Percentiles rank a stretch among this genome's conserved stretches.
Conservation (phyloP, 2,797 vertebrate species). For the Rhabdophis nuchalis region DNA sequence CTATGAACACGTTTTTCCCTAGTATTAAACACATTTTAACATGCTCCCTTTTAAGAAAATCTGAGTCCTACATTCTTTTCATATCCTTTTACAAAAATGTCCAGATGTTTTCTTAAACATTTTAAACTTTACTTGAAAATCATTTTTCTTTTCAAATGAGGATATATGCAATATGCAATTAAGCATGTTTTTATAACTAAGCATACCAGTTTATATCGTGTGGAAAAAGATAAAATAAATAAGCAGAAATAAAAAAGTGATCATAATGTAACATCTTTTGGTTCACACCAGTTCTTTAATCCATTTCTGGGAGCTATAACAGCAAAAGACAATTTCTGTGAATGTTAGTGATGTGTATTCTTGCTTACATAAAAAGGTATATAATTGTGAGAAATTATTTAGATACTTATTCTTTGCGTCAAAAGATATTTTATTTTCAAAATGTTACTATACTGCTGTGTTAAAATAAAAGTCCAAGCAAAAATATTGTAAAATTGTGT, state of each 20-base stretch:
- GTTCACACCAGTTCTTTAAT: slow-evolving; percentile 4
- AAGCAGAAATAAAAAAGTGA: slow-evolving; percentile 57
- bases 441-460: neutral
- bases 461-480: neutral
- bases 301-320: neutral
- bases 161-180: slow-evolving; percentile 56
- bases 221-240: slow-evolving; percentile 62
- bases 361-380: neutral
- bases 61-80: slow-evolving; percentile 56
- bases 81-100: slow-evolving; percentile 45
- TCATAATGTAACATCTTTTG: neutral
- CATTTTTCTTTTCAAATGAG: slow-evolving; percentile 61
- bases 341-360: neutral
- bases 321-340: neutral
- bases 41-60: slow-evolving; percentile 42
- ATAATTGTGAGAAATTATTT: neutral
- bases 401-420: neutral
- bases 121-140: slow-evolving; percentile 57
- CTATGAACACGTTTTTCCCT: slow-evolving; percentile 26
- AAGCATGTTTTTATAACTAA: slow-evolving; percentile 68
- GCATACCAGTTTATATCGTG: slow-evolving; percentile 58
- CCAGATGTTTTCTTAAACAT: slow-evolving; percentile 63
- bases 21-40: slow-evolving; percentile 49
- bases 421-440: neutral
- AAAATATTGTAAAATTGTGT: neutral